Base-by-base conservation (phyloP, 2,888 invertebrate genomes). In the Scotopteryx bipunctaria region DNA sequence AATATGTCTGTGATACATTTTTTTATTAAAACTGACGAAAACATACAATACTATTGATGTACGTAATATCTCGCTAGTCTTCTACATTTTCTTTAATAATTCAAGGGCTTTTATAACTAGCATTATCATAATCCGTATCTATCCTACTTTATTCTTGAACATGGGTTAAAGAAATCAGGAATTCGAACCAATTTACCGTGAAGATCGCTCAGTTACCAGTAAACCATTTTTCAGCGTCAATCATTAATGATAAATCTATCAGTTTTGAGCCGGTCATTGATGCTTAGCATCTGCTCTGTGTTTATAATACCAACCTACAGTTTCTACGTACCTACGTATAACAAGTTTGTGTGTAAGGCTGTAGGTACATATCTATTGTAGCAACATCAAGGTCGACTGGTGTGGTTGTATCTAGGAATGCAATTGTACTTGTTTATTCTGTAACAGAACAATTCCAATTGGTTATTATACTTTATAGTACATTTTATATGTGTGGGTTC, bases 301-400 rank as follows among this genome's bases (percentile, higher is more conserved):
- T 54, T 54, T 41, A 42, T 38, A 40, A 25, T 13, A 29, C 11
- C 29, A 32, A 41, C 17, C 14, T 36, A 45, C 29, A 32, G 19
- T 15, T 21, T 13, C 31, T 14, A 23, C 11, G 41, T 33, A 31
- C 9, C 3, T 17, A 19, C 14, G 3, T 25, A 25, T 5, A 4
- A 41, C 14, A 19, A 17, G 32, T 8, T 38, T 25, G 38, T 31
- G 19, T 23, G 17, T 33, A 19, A 1, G 9, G 9, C 1, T 33
- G 17, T 29, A 48, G 19, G 9, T 31, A 32, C 15, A 27, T 21
- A 32, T 32, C 25, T 37, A 46, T 29, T 13, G 3, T 11, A 25
- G 23, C 37, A 25, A 37, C 4, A 27, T 29, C 56, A 56, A 56
- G 56, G 56, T 33, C 52, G 45, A 45, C 52, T 45, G 32, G 47